phyloP scores from a whole-genome alignment of 2,113 vertebrate genomes.

The Xyrauchen texanus region DNA sequence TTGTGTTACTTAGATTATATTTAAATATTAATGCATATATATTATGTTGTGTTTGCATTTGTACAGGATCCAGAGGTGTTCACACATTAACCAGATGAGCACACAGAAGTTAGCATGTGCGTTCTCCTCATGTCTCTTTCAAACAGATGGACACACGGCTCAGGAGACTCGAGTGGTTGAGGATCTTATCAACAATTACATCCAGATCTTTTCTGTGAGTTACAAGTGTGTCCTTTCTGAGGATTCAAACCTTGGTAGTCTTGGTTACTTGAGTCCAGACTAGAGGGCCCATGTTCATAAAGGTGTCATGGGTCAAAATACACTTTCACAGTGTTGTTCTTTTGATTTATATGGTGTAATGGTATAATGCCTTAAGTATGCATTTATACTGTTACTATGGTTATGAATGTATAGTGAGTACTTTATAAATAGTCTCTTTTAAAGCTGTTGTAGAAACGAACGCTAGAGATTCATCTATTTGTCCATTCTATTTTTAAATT shows the following conservation, averaged over 20 bases:
- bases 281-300: too few relatives aligned
- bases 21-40: too few relatives aligned
- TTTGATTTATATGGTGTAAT: too few relatives aligned
- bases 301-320: too few relatives aligned
- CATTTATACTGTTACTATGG: too few relatives aligned
- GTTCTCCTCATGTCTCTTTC: conserved; percentile 92
- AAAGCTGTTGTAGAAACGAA: not conserved
- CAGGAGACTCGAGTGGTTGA: conserved; percentile 86
- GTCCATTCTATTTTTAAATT: not conserved
- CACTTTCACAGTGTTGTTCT: too few relatives aligned
- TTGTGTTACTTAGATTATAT: too few relatives aligned
- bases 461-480: not conserved
- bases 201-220: conserved; percentile 91
- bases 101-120: conserved; percentile 81
- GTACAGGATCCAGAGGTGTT: conserved; percentile 90
- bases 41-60: conserved; percentile 38
- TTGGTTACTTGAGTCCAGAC: too few relatives aligned
- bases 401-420: not conserved
- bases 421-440: too few relatives aligned
- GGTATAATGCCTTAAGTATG: too few relatives aligned
- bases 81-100: conserved; percentile 89
- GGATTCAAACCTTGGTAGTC: too few relatives aligned
- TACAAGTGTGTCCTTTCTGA: not conserved
- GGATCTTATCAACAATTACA: conserved; percentile 91
- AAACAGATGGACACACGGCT: conserved; percentile 86